These are phyloP conservation scores for Tonatia bakeri DNA, from an alignment of 2,113 vertebrate genomes.

Conservation along the genomic window DNA sequence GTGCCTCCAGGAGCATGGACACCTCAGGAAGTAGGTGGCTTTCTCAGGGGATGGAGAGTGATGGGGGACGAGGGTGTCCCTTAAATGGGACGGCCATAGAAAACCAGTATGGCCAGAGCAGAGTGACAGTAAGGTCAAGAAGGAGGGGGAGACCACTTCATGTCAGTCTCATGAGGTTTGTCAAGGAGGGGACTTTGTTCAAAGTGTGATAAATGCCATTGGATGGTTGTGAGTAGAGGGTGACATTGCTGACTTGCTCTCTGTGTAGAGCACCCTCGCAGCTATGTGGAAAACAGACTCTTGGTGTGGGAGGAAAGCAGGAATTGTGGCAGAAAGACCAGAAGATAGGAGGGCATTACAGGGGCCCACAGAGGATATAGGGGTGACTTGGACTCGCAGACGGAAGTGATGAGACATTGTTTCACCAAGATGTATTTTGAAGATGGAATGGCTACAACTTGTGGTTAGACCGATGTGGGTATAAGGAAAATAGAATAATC, in stretches of 20 bases:
- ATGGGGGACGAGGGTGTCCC: neutral
- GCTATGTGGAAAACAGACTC: neutral
- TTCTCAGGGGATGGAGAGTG: neutral
- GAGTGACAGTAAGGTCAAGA: neutral
- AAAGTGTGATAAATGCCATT: neutral
- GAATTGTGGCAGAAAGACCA: neutral
- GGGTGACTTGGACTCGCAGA: neutral
- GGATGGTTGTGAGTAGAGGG: neutral
- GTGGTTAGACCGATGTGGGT: neutral
- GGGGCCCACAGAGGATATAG: neutral
- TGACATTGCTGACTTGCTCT: neutral
- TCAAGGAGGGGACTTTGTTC: neutral
- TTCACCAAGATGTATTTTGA: neutral
- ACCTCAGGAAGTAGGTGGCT: neutral
- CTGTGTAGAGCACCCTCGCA: neutral
- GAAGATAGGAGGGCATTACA: neutral
- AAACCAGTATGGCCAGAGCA: neutral
- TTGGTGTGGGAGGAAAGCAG: neutral
- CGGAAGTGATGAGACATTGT: neutral
- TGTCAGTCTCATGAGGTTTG: neutral
- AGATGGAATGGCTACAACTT: neutral
- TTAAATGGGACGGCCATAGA: neutral
- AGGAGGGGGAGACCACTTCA: neutral
- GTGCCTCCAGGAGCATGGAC: neutral
- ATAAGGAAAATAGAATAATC: neutral